Evolutionary conservation across 2,797 vertebrate species (phyloP), one percentile per base, ranked within the genome.

Genomic region (Neomorphus geoffroyi): DNA sequence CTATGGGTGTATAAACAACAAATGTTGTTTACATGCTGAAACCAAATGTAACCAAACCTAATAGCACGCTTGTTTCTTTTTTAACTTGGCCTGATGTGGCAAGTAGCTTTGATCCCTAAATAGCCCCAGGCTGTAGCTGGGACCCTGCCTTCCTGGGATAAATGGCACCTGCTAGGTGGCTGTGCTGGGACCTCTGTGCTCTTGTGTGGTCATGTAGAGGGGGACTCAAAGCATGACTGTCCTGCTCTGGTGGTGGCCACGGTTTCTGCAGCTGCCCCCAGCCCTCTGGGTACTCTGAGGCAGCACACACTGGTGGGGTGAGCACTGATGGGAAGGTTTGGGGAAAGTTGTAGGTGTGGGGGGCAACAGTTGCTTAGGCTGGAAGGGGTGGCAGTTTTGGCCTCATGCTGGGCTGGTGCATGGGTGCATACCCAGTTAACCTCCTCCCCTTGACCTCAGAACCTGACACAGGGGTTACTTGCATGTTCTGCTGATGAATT

Each of bases 1-100:
- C 41, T 77, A 13, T 9, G 10, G 46, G 27, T n/a, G n/a, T 69
- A 16, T 27, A 26, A 72, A 50, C 28, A 62, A 32, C 35, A 64
- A 86, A 57, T 2, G 1, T 4, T 2, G 1, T 27, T 37, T 4
- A 1, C 0, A 3, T 71, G 33, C 39, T 0, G 2, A 53, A 80
- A 13, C 43, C 53, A 94, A 72, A 32, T 1, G 9, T 10, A 41
- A 13, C 43, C 53, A 94, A 72, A 32, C 0, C 8, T 10, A 41
- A 64, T 15, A 15, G 18, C 1, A 9, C 1, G 0, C 32, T 32
- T 3, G 0, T 12, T 43, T 48, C 39, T 83, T 28, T 32, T 61
- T 18, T 57, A 50, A n/a, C 56, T 88, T 0, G 0, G 30, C 30
- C 48, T 35, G 18, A 18, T 66, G 74, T 32, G 35, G 61, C 43